phyloP scores from a whole-genome alignment of 2,113 vertebrate genomes.

The Raphicerus campestris region DNA sequence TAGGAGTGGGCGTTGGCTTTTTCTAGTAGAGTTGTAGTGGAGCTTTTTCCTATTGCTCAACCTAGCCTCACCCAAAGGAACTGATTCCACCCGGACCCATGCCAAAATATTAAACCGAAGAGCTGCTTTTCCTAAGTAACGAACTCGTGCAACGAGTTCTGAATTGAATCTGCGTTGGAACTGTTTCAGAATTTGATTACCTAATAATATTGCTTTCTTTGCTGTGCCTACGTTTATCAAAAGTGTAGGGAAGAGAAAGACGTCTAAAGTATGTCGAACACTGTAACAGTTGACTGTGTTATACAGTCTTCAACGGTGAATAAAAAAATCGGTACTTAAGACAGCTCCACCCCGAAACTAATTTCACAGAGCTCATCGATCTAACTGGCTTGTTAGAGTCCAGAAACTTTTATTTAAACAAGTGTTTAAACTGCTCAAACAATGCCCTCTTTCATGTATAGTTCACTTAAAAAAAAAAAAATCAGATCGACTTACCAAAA shows the following conservation, averaged over 20 bases:
- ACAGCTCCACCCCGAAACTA: neutral
- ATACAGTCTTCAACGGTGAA: neutral
- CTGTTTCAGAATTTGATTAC: neutral
- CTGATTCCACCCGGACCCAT: neutral
- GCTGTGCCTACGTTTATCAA: neutral
- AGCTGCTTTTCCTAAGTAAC: neutral
- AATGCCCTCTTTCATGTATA: neutral
- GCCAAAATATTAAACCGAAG: neutral
- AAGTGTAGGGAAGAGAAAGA: neutral
- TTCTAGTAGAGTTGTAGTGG: neutral
- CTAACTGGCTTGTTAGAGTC: neutral
- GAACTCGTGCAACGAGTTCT: slow-evolving; percentile 33
- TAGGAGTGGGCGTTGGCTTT: slow-evolving; percentile 39
- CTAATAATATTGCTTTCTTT: neutral
- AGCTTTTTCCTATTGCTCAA: neutral
- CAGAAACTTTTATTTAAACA: neutral
- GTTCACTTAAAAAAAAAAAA: neutral
- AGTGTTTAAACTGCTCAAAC: neutral
- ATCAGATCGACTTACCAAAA: neutral
- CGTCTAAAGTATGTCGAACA: neutral
- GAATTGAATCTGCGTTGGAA: slow-evolving; percentile 3
- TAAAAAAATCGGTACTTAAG: neutral
- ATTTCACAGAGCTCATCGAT: neutral
- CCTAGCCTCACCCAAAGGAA: neutral
- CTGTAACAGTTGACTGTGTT: neutral